Percentiles rank a stretch among this genome's conserved stretches.
Conservation (phyloP, 2,888 invertebrate species). For the Leptodirus hochenwartii region DNA sequence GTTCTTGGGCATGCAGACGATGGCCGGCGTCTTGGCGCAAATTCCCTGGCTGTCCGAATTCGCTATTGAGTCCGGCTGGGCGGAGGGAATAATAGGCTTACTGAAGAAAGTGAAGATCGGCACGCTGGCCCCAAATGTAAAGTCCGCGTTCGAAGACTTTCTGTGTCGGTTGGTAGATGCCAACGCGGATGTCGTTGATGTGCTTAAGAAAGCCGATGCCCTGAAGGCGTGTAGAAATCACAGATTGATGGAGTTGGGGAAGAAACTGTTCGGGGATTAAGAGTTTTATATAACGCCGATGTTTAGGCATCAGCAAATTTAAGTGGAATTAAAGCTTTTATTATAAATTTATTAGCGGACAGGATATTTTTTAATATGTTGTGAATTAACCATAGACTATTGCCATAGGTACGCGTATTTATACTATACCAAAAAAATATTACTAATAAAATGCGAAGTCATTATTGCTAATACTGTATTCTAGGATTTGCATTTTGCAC, state of each 20-base stretch:
- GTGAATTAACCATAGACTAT: no score
- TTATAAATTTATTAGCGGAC: no score
- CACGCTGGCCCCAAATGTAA: slow-evolving; percentile 63
- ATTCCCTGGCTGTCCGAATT: slow-evolving; percentile 84
- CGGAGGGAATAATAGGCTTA: slow-evolving; percentile 68
- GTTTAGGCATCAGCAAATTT: no score
- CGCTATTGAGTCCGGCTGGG: slow-evolving; percentile 87
- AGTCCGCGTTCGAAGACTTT: slow-evolving; percentile 82
- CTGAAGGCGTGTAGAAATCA: slow-evolving; percentile 71
- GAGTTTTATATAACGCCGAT: no score
- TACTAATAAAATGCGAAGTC: no score
- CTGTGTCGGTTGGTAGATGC: slow-evolving; percentile 69
- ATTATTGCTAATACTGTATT: no score
- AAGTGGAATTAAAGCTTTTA: slow-evolving; percentile 1
- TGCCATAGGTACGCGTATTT: no score
- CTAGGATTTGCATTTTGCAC: no score
- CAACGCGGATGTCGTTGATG: slow-evolving; percentile 48
- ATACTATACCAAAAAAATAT: no score
- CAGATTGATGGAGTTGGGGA: slow-evolving; percentile 76
- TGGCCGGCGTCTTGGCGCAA: slow-evolving; percentile 61
- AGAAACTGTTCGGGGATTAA: slow-evolving; percentile 74
- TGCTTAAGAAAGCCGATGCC: slow-evolving; percentile 67
- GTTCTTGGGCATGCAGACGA: slow-evolving; percentile 89
- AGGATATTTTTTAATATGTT: no score
- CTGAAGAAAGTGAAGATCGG: slow-evolving; percentile 69